These are phyloP conservation scores for Rynchops niger DNA, from an alignment of 2,113 vertebrate species.

Conservation along the genomic window DNA sequence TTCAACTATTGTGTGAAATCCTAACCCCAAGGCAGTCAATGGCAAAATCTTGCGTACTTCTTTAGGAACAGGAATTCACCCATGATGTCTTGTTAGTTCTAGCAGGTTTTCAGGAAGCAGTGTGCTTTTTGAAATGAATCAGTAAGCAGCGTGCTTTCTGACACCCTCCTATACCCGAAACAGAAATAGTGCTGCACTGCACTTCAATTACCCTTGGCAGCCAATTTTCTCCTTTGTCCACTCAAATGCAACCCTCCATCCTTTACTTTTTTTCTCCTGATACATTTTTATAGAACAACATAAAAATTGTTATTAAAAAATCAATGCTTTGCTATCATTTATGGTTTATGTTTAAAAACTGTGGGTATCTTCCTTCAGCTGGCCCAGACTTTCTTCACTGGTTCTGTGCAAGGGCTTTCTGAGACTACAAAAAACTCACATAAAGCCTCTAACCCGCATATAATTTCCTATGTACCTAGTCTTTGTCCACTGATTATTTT, in stretches of 20 bases:
- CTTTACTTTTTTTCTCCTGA: neutral
- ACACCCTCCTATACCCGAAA: neutral
- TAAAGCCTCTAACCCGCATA: neutral
- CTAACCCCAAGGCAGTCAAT: neutral
- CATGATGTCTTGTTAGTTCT: conserved; percentile 30
- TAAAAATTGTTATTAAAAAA: conserved; percentile 43
- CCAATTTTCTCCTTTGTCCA: conserved; percentile 46
- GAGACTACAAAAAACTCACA: neutral
- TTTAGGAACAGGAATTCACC: neutral
- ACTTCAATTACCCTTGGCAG: conserved; percentile 46
- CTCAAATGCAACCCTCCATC: conserved; percentile 5
- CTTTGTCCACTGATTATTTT: neutral
- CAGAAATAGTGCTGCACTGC: neutral
- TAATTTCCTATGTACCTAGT: neutral
- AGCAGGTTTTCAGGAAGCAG: conserved; percentile 4
- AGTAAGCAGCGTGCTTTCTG: neutral
- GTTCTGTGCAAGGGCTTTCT: neutral
- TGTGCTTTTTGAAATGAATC: neutral
- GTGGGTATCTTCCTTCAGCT: neutral
- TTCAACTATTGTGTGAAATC: neutral
- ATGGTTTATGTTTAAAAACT: neutral
- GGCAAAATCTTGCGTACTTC: neutral
- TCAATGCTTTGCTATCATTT: neutral
- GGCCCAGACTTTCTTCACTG: neutral
- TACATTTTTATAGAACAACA: neutral